Base-by-base conservation (phyloP, 2,888 invertebrate species). In the Lasioglossum leucozonium region DNA sequence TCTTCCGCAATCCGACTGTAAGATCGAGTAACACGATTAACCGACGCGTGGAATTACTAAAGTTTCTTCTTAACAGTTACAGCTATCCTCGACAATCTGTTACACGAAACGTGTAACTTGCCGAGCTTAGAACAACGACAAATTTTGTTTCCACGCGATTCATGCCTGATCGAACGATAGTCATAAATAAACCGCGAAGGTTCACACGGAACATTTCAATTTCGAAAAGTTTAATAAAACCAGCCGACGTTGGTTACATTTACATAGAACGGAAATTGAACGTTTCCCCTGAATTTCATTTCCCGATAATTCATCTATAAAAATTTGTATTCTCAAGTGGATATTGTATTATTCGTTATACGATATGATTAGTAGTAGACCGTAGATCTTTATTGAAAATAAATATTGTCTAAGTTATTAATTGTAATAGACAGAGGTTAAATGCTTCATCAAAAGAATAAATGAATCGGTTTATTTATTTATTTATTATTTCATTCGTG, bases 51-150 rank as follows among this genome's bases (percentile, higher is more conserved):
- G 67, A 67, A 67, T 67, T 67, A 40, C 34, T n/a, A 67, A 67
- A 67, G 67, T 67, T 37, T 67, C 22, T 67, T 67, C 22, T 65
- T 30, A 67, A 67, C 67, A 67, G 67, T 67, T 67, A 40, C 37
- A 67, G 22, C 11, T n/a, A 67, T 67, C 22, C 37, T 34, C 67
- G 87, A 86, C 84, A 26, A 76, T 47, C 30, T 30, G 58, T 62
- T 62, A 62, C 58, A 62, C n/a, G 30, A 5, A 62, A 62, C 26
- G 58, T 26, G 58, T 62, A 62, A 30, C 58, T 62, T 30, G 30
- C 16, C 2, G 16, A 22, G 51, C 5, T 62, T 26, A 62, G 30
- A 62, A 62, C 30, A 16, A 62, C 58, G 22, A 51, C 51, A 51
- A 62, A 62, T 62, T 62, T 62, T 62, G 58, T 62, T 30, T 62